Percentiles rank a stretch among this genome's conserved stretches.
Evolutionary conservation across 2,888 invertebrate species (phyloP).

Genomic region (Papilio protenor): DNA sequence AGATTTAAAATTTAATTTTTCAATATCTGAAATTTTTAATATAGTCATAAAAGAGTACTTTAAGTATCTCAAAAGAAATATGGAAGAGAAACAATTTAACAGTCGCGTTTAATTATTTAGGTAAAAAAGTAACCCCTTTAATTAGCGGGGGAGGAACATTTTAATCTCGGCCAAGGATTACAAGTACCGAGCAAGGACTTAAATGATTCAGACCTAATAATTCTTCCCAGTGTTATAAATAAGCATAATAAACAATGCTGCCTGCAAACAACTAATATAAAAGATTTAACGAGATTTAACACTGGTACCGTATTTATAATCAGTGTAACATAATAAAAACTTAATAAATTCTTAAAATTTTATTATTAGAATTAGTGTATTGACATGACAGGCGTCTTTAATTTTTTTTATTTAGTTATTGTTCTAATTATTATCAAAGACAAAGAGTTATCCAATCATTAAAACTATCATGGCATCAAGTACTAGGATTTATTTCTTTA

Average conservation of each 20-base stretch:
- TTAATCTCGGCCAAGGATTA: slow-evolving; percentile 80
- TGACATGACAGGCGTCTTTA: too few species aligned
- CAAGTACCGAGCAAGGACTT: slow-evolving; percentile 80
- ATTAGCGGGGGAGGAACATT: slow-evolving; percentile 76
- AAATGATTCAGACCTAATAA: slow-evolving; percentile 83
- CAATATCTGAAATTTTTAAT: not conserved
- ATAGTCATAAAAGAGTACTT: not conserved
- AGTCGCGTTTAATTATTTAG: slow-evolving; percentile 70
- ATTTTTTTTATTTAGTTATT: too few species aligned
- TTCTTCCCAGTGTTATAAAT: slow-evolving; percentile 81
- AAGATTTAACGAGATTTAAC: slow-evolving; percentile 51
- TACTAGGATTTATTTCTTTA: not conserved
- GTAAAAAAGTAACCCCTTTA: slow-evolving; percentile 79
- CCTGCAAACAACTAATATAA: slow-evolving; percentile 53
- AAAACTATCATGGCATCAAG: not conserved
- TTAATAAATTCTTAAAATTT: not conserved
- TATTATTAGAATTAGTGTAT: not conserved
- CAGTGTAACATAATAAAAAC: slow-evolving; percentile 24
- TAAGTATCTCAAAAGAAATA: slow-evolving; percentile 17
- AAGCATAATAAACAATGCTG: slow-evolving; percentile 74
- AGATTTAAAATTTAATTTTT: not conserved
- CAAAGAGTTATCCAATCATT: not conserved
- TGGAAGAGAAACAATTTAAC: slow-evolving; percentile 51
- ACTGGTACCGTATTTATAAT: slow-evolving; percentile 14
- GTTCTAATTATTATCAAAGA: not conserved